Evolutionary conservation across 1,140 invertebrate species (phyloP).

Genomic region (Muscidifurax raptorellus): DNA sequence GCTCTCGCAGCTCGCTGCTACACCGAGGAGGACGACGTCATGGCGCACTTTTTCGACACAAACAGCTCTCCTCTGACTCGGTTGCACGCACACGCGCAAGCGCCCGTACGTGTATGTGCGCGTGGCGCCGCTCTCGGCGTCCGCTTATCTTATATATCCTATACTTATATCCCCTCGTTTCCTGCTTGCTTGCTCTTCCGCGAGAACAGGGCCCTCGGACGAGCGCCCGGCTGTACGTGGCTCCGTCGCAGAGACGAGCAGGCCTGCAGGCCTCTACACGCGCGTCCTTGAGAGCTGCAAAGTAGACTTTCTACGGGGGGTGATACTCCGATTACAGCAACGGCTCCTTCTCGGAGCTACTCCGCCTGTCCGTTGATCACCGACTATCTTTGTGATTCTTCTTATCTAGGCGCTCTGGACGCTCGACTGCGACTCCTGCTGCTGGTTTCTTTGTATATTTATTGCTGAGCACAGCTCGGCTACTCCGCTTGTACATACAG

Average conservation of each 20-base stretch:
- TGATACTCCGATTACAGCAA: too few species aligned
- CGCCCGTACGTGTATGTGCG: constrained; percentile 12
- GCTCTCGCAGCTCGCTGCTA: not conserved
- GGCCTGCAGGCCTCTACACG: too few species aligned
- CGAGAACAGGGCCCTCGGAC: not conserved
- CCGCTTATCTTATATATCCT: too few species aligned
- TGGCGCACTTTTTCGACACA: constrained; percentile 40
- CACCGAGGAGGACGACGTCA: constrained; percentile 36
- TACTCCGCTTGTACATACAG: too few species aligned
- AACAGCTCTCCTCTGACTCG: not conserved
- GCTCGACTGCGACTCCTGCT: not conserved
- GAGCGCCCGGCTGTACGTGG: too few species aligned
- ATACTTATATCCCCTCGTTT: too few species aligned
- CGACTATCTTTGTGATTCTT: not conserved
- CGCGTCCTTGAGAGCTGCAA: too few species aligned
- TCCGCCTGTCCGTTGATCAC: not conserved
- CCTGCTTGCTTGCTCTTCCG: not conserved
- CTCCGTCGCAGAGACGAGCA: too few species aligned
- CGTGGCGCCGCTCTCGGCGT: constrained; percentile 22
- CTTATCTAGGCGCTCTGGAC: not conserved
- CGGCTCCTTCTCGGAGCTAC: not conserved
- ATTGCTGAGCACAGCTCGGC: too few species aligned
- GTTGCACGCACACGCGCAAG: constrained; percentile 12
- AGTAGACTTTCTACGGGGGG: too few species aligned
- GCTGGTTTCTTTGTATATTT: not conserved